These are phyloP conservation scores for Cinclus mexicanus DNA, from an alignment of 2,113 vertebrate species.

Conservation along the genomic window DNA sequence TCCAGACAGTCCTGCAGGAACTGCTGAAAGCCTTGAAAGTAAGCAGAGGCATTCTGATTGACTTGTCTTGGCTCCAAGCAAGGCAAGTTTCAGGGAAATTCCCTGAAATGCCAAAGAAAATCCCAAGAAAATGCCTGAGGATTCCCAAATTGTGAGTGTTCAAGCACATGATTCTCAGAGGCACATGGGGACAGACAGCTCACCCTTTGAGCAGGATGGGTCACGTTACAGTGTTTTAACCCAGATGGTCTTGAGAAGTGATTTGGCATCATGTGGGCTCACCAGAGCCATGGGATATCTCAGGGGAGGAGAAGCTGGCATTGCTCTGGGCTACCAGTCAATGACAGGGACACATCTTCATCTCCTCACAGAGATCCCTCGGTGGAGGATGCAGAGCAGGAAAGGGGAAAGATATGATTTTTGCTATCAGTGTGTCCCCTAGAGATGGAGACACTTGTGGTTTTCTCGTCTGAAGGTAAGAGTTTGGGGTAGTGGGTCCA, in stretches of 20 bases:
- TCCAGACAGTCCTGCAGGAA: background rate
- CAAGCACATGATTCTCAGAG: background rate
- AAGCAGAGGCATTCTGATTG: background rate
- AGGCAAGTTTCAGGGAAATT: background rate
- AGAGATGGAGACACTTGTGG: background rate
- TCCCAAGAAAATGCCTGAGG: background rate
- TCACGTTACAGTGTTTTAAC: background rate
- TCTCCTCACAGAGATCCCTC: background rate
- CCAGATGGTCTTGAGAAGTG: background rate
- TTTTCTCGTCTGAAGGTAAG: background rate
- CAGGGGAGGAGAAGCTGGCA: background rate
- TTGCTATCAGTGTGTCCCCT: background rate
- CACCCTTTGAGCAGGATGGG: background rate
- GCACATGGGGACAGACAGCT: background rate
- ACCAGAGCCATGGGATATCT: background rate
- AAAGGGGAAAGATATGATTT: background rate
- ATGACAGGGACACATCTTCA: background rate
- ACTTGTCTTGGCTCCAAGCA: background rate
- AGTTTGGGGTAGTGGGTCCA: background rate
- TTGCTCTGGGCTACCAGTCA: background rate
- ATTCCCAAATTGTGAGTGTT: background rate
- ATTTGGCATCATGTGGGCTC: background rate
- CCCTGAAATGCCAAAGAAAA: background rate
- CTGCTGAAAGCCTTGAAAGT: background rate
- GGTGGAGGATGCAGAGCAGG: background rate